Base-by-base conservation (phyloP, 2,113 vertebrate genomes). In the Oreochromis niloticus region DNA sequence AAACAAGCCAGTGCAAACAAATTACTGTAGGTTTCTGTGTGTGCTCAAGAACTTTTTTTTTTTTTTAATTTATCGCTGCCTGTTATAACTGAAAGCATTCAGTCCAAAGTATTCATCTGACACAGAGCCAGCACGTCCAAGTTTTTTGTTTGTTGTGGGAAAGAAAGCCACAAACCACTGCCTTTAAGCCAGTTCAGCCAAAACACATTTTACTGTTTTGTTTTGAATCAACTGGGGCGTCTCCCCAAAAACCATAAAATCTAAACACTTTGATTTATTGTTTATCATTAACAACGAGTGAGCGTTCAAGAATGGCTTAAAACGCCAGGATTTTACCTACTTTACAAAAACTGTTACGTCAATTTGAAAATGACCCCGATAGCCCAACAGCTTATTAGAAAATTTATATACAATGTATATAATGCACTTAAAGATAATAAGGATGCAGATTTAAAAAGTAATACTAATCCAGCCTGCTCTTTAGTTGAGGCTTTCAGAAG, bases 1-100 rank as follows among this genome's bases (percentile, higher is more conserved):
- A 88, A 83, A 82, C 82, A 91, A 27, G 30, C 78, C 80, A 71
- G 32, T 11, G 80, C 48, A 81, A 79, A 80, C 48, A 27, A 79
- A 27, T 56, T 1, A 52, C 66, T 10, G 83, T 1, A 16, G 3
- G 46, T 66, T 10, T 55, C 9, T 85, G 41, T 78, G 61, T 3
- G 16, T 75, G 71, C 46, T 10, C 66, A 73, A 73, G 10, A 66
- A 66, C 34, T n/a, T n/a, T 12, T 63, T 6, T 0, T 12, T 52
- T 32, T 0, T 22, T 22, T 22, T 22, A 17, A 30, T 30, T 78
- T 32, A 78, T 50, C 9, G 1, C 24, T 78, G 71, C 27, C 46
- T 78, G 46, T 78, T 78, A 13, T 12, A 34, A 78, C 24, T 12
- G 16, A 50, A 52, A 50, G 17, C 46, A 32, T n/a, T 34, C 24